Evolutionary conservation across 2,797 vertebrate genomes (phyloP).

Genomic region (Varecia variegata): DNA sequence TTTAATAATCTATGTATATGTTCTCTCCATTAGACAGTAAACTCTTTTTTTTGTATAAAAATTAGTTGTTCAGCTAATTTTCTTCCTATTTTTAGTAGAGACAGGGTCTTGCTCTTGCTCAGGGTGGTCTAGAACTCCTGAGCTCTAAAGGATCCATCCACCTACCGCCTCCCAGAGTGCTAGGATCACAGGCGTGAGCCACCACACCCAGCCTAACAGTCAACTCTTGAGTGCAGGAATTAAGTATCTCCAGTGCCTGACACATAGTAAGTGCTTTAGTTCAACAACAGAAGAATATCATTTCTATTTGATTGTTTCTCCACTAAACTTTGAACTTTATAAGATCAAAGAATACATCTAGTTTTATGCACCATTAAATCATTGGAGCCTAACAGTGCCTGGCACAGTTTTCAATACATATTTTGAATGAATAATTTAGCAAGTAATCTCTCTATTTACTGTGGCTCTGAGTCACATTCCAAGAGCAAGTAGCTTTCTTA

Average conservation of each 20-base stretch:
- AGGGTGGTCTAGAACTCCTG: no score
- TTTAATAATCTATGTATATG: not conserved
- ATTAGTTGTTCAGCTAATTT: not conserved
- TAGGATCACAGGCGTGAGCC: no score
- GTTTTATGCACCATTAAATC: conserved; percentile 30
- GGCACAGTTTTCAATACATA: conserved; percentile 23
- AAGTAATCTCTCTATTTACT: not conserved
- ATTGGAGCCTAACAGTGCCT: not conserved
- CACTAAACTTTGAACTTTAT: conserved; percentile 25
- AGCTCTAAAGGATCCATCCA: no score
- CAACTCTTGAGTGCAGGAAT: not conserved
- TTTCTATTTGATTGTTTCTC: not conserved
- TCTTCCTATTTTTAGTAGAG: not conserved
- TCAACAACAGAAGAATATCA: not conserved
- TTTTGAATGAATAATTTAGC: conserved; percentile 28
- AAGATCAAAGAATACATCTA: not conserved
- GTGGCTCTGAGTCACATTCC: not conserved
- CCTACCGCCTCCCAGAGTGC: no score
- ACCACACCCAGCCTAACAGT: not conserved
- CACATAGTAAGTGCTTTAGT: not conserved
- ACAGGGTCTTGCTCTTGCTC: no score
- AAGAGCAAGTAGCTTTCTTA: conserved; percentile 1
- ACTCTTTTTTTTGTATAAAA: not conserved
- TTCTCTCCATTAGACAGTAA: not conserved
- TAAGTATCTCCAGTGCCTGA: not conserved